Base-by-base conservation (phyloP, 2,797 vertebrate species). In the Anguilla anguilla region DNA sequence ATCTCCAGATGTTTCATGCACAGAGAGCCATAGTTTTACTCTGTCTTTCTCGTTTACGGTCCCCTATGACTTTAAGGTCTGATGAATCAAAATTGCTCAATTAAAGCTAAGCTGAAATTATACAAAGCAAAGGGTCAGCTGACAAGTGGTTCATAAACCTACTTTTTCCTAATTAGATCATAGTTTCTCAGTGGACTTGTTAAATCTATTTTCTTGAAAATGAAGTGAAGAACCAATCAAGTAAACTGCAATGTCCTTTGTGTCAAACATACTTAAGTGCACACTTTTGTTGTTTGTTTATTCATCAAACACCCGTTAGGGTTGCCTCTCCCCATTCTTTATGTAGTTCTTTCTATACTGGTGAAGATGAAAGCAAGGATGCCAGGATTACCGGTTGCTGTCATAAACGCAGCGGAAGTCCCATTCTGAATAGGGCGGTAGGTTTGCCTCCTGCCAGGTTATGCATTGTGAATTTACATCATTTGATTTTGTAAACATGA, bases 1-100 rank as follows among this genome's bases (percentile, higher is more conserved):
- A 87, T 85, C 91, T 94, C 94, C 95, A 96, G 95, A 96, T 96
- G 95, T 93, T 92, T 84, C 25, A 22, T 28, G 19, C 39, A 35
- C 64, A 49, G 85, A 69, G 59, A 69, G n/a, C 46, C 19, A 51
- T 64, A 49, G 59, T 86, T 86, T 84, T 84, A 6, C 6, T 49
- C 31, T 61, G 83, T 84, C 85, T 69, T 46, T 64, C 17, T 51
- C 64, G 4, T 67, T 86, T 49, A 86, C 61, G 22, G n/a, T 49
- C 64, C 22, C 85, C 9, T 69, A 49, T 69, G 61, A 69, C 59
- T 72, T 72, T 67, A 49, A 84, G 83, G 39, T 49, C 85, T 86
- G 59, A 67, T 46, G 39, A 49, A 43, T 31, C 22, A 46, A 86
- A 49, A 86, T 69, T 15, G 31, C 35, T n/a, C 61, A 46, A 86